A percentile compares a stretch with the other conserved stretches of the same genome.
phyloP scores from a whole-genome alignment of 2,888 invertebrate species.

The Pristionchus japonicus region DNA sequence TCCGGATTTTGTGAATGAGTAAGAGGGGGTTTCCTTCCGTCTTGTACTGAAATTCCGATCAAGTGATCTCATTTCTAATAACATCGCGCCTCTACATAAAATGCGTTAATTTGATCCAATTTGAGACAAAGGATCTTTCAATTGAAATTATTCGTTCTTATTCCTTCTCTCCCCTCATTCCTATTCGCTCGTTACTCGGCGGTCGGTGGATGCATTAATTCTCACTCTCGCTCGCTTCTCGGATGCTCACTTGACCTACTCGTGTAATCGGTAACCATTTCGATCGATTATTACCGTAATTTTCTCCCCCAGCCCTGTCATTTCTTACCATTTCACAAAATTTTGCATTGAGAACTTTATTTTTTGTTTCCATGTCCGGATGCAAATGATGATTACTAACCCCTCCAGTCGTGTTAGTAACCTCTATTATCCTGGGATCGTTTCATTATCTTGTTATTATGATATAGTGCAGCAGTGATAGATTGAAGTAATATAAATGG shows the following conservation, averaged over 20 bases:
- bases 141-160: neutral
- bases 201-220: neutral
- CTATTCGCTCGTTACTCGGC: too few species aligned
- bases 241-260: neutral
- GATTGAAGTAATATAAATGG: too few species aligned
- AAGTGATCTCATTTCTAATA: neutral
- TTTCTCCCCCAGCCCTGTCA: too few species aligned
- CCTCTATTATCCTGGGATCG: too few species aligned
- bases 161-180: neutral
- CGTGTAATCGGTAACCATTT: constrained; percentile 2
- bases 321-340: too few species aligned
- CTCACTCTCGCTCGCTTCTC: neutral
- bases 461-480: too few species aligned
- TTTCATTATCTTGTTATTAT: too few species aligned
- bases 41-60: neutral
- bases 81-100: neutral
- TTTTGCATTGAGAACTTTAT: too few species aligned
- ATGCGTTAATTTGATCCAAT: neutral
- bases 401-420: too few species aligned
- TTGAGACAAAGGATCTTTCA: neutral
- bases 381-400: too few species aligned
- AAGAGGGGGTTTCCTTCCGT: neutral
- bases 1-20: neutral
- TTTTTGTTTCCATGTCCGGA: too few species aligned
- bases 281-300: neutral